Conservation (phyloP, 2,888 invertebrate genomes). For the Stenurella melanura region DNA sequence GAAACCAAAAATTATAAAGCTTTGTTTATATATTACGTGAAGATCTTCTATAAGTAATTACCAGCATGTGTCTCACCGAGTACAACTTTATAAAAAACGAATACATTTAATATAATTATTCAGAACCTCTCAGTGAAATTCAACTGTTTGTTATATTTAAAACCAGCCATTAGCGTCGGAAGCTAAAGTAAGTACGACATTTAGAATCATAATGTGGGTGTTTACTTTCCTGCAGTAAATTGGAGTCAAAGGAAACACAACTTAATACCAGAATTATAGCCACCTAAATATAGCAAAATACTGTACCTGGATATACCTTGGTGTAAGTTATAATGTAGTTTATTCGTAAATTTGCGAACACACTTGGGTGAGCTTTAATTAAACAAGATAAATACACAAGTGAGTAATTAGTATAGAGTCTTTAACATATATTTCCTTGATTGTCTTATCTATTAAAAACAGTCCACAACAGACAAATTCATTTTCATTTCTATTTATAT, state of each 20-base stretch:
- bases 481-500: no score
- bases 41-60: background rate
- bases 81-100: background rate
- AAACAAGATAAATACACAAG: background rate
- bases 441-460: no score
- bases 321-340: conserved; percentile 7
- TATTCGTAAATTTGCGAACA: background rate
- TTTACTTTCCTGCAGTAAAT: conserved; percentile 7
- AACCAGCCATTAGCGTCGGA: background rate
- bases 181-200: background rate
- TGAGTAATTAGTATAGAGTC: background rate
- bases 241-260: conserved; percentile 3
- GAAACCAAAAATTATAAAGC: background rate
- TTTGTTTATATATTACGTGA: background rate
- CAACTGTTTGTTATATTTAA: background rate
- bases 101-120: background rate
- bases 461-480: no score
- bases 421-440: no score
- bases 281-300: conserved; percentile 18
- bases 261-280: conserved; percentile 15
- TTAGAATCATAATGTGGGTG: conserved; percentile 7
- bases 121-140: background rate
- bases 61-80: background rate
- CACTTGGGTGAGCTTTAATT: background rate
- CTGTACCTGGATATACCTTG: background rate